These are phyloP conservation scores for Choloepus hoffmanni DNA, from an alignment of 2,113 vertebrate species.

Conservation along the genomic window DNA sequence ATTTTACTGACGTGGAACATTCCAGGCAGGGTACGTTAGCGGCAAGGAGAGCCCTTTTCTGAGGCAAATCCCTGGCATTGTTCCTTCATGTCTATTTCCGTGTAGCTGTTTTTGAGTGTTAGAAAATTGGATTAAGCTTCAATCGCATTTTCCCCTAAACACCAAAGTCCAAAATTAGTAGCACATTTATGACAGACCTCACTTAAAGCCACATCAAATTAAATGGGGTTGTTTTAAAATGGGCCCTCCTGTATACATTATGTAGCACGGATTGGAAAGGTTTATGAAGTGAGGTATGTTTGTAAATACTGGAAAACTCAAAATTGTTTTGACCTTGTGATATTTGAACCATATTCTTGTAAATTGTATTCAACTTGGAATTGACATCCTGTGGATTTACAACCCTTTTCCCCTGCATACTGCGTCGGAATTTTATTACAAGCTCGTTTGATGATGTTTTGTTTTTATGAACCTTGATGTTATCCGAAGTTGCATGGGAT, in stretches of 20 bases:
- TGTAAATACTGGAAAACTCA: constrained; percentile 76
- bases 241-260: not conserved
- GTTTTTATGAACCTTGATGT: constrained; percentile 59
- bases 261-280: not conserved
- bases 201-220: constrained; percentile 81
- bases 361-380: constrained; percentile 69
- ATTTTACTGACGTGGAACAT: not conserved
- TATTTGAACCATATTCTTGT: constrained; percentile 78
- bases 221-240: constrained; percentile 73
- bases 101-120: constrained; percentile 73
- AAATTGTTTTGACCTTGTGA: constrained; percentile 76
- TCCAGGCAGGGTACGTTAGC: not conserved
- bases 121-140: constrained; percentile 85
- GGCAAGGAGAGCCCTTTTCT: not conserved
- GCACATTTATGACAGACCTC: constrained; percentile 81
- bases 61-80: constrained; percentile 7
- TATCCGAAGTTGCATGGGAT: constrained; percentile 46
- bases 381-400: constrained; percentile 68
- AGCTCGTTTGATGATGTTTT: constrained; percentile 56
- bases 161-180: constrained; percentile 82
- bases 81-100: constrained; percentile 55
- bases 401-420: not conserved
- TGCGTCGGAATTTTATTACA: constrained; percentile 69
- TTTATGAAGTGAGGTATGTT: constrained; percentile 72
- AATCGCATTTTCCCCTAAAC: constrained; percentile 81